Evolutionary conservation across 2,113 vertebrate genomes (phyloP), one percentile per base, ranked within the genome.

Genomic region (Verasper variegatus): DNA sequence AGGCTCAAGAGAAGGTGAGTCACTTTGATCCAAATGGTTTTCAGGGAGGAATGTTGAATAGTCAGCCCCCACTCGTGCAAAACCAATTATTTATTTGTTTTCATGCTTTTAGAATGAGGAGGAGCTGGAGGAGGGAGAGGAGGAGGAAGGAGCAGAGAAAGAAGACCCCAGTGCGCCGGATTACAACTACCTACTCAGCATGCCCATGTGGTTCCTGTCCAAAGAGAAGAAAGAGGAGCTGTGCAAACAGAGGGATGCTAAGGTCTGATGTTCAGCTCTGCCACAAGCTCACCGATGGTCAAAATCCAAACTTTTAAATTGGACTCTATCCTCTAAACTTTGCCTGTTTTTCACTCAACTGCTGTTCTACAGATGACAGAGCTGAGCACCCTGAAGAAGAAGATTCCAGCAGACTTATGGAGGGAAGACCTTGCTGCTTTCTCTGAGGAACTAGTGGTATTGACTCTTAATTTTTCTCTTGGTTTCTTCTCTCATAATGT

Each of bases 181-280:
- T 82, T 99, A 97, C 89, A 97, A 98, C 89, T 99, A 99, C 79
- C 94, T 99, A 60, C 95, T 99, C 13, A 96, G 94, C 83, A 98
- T 99, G 98, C 98, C 97, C 62, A 96, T 99, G 84, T 99, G 98
- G 98, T 98, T 93, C 84, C 85, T 99, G 79, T 98, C 95, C 42
- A 99, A 99, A 70, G 98, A 99, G 76, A 99, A 98, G 94, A 99
- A 99, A 45, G 97, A 99, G 21, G 98, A 99, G 68, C 94, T 99
- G 20, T 98, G 97, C 85, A 97, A 91, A 65, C 97, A 97, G 83
- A 96, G 95, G 65, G 95, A 96, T 71, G 91, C 91, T 18, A 99
- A 99, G 94, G 98, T 98, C 21, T 23, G 75, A 20, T 49, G 31
- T 31, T 31, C 31, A 31, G 31, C 6, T 31, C 31, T 31, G 12